Conservation (phyloP, 2,113 vertebrate species). For the Erythrolamprus reginae region DNA sequence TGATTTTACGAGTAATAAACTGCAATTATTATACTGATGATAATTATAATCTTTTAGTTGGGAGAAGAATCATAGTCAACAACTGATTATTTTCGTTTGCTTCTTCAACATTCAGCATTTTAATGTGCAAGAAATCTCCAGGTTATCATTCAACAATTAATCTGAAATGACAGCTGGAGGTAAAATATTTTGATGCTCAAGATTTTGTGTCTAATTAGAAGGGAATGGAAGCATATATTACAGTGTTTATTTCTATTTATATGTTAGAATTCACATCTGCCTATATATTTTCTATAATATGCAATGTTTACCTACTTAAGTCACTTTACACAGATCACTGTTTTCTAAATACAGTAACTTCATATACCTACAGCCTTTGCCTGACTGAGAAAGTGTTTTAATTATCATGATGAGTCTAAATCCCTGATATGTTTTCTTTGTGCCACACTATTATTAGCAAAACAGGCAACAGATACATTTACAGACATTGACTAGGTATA, state of each 20-base stretch:
- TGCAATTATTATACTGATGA: not conserved
- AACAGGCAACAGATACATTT: not conserved
- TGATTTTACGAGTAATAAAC: not conserved
- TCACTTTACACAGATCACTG: not conserved
- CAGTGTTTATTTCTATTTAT: not conserved
- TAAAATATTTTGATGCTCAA: not conserved
- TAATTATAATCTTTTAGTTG: not conserved
- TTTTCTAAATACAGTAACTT: not conserved
- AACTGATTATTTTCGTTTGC: not conserved
- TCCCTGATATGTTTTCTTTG: not conserved
- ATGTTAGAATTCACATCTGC: not conserved
- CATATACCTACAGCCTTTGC: not conserved
- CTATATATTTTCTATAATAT: not conserved
- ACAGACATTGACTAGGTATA: not conserved
- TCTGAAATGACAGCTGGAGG: not conserved
- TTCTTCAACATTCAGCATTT: not conserved
- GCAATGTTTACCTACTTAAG: not conserved
- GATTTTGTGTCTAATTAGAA: not conserved
- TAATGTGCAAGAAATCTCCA: not conserved
- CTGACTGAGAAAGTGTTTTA: not conserved
- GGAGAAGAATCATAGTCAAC: not conserved
- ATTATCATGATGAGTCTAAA: not conserved
- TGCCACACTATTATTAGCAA: not conserved
- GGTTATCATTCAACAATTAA: not conserved
- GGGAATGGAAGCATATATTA: not conserved